Percentiles rank a stretch among this genome's conserved stretches.
Evolutionary conservation across 2,113 vertebrate species (phyloP).

Genomic region (Lipophrys pholis): DNA sequence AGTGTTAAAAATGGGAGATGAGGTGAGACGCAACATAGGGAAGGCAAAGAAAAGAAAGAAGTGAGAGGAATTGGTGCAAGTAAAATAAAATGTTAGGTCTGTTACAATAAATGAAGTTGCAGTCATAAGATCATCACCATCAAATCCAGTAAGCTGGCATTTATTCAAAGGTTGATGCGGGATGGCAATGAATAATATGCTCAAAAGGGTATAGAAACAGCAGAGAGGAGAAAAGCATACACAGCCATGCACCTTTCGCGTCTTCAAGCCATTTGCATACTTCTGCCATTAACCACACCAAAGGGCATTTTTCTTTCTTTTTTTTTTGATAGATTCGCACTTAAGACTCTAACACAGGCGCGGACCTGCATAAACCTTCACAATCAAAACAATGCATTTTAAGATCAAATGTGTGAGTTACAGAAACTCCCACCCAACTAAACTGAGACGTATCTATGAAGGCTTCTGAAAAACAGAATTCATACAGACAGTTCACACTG

Average conservation of each 20-base stretch:
- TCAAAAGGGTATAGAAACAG: constrained; percentile 14
- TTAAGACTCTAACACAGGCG: constrained; percentile 19
- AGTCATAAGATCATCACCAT: neutral
- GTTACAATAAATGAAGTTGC: neutral
- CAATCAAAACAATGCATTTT: neutral
- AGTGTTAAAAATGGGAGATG: neutral
- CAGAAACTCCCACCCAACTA: constrained; percentile 3
- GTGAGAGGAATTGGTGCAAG: neutral
- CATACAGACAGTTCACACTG: constrained; percentile 17
- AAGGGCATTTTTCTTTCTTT: constrained; percentile 56
- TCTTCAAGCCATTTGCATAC: constrained; percentile 59
- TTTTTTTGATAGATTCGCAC: neutral
- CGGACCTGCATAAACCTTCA: neutral
- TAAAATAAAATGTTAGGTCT: neutral
- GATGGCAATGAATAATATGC: neutral
- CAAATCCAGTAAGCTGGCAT: neutral
- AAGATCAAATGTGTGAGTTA: constrained; percentile 1
- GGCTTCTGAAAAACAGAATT: constrained; percentile 5
- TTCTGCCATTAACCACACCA: constrained; percentile 55
- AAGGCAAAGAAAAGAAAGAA: neutral
- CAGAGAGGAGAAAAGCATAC: constrained; percentile 15
- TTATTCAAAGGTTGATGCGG: neutral
- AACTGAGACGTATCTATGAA: neutral
- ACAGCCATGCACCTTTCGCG: constrained; percentile 21
- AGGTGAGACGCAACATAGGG: neutral